Evolutionary conservation across 2,113 vertebrate genomes (phyloP), one percentile per base, ranked within the genome.

Genomic region (Myiopsitta monachus): DNA sequence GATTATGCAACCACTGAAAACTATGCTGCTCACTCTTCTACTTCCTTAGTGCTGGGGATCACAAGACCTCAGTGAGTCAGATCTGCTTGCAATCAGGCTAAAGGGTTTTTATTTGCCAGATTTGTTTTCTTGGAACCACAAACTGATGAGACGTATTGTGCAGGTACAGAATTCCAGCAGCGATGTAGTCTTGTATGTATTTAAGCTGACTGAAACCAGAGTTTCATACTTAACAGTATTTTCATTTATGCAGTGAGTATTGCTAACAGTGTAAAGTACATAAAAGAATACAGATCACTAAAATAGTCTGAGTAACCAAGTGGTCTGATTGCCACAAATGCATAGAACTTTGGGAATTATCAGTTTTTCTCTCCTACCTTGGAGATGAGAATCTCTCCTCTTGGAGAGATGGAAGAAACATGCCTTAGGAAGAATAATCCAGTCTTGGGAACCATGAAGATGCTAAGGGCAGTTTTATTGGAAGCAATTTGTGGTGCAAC

Each of bases 11-110:
- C 22, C 75, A 27, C 61, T 55, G 61, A 43, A 90, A 88, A 66
- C 14, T 4, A 0, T 66, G 49, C 72, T 94, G 81, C 73, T 55
- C 51, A 33, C 84, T 83, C 49, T 47, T 88, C 72, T 85, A 23
- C 27, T 90, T 41, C 70, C 80, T 57, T 36, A 33, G 22, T 63
- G 72, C 75, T 74, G 63, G 18, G 52, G 55, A 90, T 92, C 55
- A 73, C 68, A 80, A 77, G 83, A 68, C 72, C 26, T 73, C 79
- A 39, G 49, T 80, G 95, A 92, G 76, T 93, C 90, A 94, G 59
- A 80, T 49, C 68, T 93, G 67, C 75, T 88, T 77, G 63, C 54
- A 49, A 81, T 80, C 38, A 88, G 72, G 24, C 57, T 80, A 41
- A 85, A 94, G 85, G 79, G 79, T 74, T 92, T 88, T 69, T 24